These are phyloP conservation scores for Verasper variegatus DNA, from an alignment of 2,113 vertebrate species.

Conservation along the genomic window DNA sequence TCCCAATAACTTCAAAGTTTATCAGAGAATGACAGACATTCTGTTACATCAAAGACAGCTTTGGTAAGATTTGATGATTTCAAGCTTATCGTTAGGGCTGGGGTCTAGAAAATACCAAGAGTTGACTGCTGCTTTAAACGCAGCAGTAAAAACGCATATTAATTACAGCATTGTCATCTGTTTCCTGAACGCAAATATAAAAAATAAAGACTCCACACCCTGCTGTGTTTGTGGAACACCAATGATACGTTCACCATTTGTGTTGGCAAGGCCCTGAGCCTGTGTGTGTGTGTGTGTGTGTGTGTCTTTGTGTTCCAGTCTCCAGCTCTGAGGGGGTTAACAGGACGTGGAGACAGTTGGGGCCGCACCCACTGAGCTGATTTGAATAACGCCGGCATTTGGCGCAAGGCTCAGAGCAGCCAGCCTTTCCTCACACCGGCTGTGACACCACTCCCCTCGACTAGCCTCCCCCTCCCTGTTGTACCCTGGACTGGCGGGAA, in stretches of 20 bases:
- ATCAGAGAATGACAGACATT: neutral
- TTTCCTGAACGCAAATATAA: neutral
- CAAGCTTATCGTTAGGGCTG: neutral
- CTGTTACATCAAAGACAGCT: neutral
- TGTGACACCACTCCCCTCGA: constrained; percentile 47
- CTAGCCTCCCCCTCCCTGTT: neutral
- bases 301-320: constrained; percentile 54
- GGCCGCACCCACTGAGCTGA: constrained; percentile 76
- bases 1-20: neutral
- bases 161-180: neutral
- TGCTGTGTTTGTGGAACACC: constrained; percentile 6
- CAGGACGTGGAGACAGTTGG: constrained; percentile 77
- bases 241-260: constrained; percentile 5
- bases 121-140: neutral
- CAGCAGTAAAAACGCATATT: neutral
- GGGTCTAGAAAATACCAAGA: neutral
- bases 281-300: neutral
- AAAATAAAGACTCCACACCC: neutral
- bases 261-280: constrained; percentile 1
- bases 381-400: constrained; percentile 79
- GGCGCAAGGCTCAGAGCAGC: constrained; percentile 61
- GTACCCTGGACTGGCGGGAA: constrained; percentile 74
- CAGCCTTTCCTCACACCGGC: constrained; percentile 66
- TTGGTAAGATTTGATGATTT: neutral
- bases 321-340: constrained; percentile 69